Base-by-base conservation (phyloP, 2,888 invertebrate genomes). In the Leptinotarsa juncta region DNA sequence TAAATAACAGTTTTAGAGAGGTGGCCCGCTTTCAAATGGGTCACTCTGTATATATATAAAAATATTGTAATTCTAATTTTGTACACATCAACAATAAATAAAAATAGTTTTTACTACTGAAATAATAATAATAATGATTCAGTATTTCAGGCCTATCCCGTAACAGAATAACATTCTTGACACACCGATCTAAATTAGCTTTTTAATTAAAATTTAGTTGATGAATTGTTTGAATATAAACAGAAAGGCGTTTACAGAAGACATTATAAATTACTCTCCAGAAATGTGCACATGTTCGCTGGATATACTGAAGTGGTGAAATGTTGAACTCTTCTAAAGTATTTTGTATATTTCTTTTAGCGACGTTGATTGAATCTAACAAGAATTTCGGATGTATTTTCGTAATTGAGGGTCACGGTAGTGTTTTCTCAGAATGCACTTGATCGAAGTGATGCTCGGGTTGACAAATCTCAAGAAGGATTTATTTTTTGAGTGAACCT, bases 261-360 rank as follows among this genome's bases (percentile, higher is more conserved):
- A n/a, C 26, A 62, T 62, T 32, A 42, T 32, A n/a, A 62, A 62
- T 62, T 16, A 62, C 62, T 32, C 32, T 32, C 32, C 32, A 62
- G 62, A 42, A 62, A 62, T 62, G 32, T 26, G 42, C 62, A 62
- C 62, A 62, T 62, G 62, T 62, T 62, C 14, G 10, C n/a, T 62
- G n/a, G 62, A 62, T 62, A 42, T 32, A 62, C 57, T 14, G 57
- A 57, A 14, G 62, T 62, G 62, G 62, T 42, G 62, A 42, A 62
- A 62, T n/a, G 62, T 62, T 62, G 32, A 26, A 62, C 32, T 57
- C 57, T 20, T 20, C 42, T 23, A 57, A 57, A 57, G 12, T 20
- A 57, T 57, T 14, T 20, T 57, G 57, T 57, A 57, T 57, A 23
- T 57, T 57, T 57, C 57, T 57, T 57, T 23, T 57, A 57, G 15